Evolutionary conservation across 2,113 vertebrate species (phyloP).

Genomic region (Brienomyrus longianalis): DNA sequence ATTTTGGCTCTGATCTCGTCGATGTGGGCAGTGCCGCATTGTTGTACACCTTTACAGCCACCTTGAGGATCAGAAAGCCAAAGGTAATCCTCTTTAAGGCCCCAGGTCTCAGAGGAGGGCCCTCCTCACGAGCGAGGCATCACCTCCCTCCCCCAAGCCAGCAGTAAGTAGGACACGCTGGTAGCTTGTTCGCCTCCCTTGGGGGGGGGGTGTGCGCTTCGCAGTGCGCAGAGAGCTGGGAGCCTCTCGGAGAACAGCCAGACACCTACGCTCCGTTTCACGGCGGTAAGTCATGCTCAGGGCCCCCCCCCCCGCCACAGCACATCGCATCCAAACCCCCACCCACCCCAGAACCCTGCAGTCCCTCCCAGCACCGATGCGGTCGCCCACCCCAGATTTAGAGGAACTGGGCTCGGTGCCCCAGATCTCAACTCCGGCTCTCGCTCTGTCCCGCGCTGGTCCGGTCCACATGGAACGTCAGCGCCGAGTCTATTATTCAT

Average conservation of each 20-base stretch:
- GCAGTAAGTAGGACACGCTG: background rate
- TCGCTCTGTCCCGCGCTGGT: conserved; percentile 17
- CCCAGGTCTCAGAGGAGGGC: background rate
- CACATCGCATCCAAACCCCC: background rate
- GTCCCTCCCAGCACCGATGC: background rate
- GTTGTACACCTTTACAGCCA: conserved; percentile 23
- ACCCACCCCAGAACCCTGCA: background rate
- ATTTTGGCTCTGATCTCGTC: conserved; percentile 27
- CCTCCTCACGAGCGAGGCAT: background rate
- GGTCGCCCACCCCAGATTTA: background rate
- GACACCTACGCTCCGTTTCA: background rate
- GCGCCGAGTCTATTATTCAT: conserved; percentile 61
- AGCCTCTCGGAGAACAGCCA: background rate
- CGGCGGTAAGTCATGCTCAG: background rate
- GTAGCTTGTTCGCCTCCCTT: background rate
- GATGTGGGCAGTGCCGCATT: conserved; percentile 35
- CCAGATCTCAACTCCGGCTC: background rate
- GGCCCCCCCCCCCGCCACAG: background rate
- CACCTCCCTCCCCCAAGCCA: background rate
- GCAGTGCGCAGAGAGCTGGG: background rate
- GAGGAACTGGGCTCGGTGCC: background rate
- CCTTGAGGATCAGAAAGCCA: background rate
- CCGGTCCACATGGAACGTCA: conserved; percentile 49
- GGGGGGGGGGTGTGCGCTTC: background rate
- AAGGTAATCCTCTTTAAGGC: background rate